These are phyloP conservation scores for Metallyticus violacea DNA, from an alignment of 2,888 invertebrate genomes.

Conservation along the genomic window DNA sequence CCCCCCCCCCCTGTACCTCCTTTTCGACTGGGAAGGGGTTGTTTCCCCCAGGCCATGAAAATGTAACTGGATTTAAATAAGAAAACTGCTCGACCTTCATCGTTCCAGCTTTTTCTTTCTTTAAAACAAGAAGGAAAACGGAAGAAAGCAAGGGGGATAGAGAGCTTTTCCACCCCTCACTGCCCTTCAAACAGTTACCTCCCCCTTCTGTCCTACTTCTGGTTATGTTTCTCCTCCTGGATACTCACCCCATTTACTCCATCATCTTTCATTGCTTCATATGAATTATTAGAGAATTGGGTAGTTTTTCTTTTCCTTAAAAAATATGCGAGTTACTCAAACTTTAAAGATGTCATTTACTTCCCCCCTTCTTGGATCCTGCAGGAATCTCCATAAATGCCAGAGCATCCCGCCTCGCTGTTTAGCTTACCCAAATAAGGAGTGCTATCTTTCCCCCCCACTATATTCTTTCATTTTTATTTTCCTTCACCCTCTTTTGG, in stretches of 20 bases:
- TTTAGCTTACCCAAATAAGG: too few relatives aligned
- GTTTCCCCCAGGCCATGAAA: neutral
- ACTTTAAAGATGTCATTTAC: neutral
- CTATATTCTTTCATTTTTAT: too few relatives aligned
- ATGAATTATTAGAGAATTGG: conserved; percentile 1
- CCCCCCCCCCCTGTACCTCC: neutral
- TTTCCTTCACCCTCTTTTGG: too few relatives aligned
- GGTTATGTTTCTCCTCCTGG: too few relatives aligned
- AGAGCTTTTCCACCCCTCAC: neutral
- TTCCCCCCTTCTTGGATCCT: neutral
- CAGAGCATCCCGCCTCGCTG: too few relatives aligned
- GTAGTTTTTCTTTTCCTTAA: neutral
- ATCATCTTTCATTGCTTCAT: neutral
- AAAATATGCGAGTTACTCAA: neutral
- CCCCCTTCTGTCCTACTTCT: neutral
- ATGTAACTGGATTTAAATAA: conserved; percentile 1
- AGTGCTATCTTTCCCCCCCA: neutral
- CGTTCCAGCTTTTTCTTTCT: neutral
- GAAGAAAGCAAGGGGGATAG: neutral
- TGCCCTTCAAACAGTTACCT: neutral
- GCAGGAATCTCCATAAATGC: neutral
- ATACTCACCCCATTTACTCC: neutral
- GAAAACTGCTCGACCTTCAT: neutral
- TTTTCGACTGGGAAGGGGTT: too few relatives aligned
- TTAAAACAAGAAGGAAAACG: neutral